phyloP scores from a whole-genome alignment of 2,113 vertebrate genomes.

The Pluvialis apricaria region DNA sequence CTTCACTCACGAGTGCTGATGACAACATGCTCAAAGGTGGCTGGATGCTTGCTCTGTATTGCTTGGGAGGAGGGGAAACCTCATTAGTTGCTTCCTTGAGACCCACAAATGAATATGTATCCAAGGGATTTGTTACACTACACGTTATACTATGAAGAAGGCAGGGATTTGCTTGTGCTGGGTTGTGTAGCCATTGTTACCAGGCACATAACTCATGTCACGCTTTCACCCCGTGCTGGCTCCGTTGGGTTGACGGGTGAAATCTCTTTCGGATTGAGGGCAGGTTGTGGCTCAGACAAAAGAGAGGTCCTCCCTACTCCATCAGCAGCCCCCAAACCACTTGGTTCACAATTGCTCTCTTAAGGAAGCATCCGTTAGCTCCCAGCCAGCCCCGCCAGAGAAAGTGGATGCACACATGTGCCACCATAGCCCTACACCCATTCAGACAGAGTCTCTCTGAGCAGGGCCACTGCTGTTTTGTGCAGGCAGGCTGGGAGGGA shows the following conservation, averaged over 20 bases:
- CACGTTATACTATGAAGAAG: fast-evolving
- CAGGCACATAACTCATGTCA: neutral
- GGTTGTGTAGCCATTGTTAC: neutral
- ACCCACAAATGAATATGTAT: neutral
- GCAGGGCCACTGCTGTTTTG: neutral
- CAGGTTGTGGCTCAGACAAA: neutral
- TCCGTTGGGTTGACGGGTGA: neutral
- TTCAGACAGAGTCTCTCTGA: neutral
- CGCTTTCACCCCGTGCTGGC: fast-evolving
- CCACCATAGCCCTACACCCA: neutral
- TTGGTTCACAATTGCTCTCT: neutral
- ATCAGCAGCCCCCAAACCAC: neutral
- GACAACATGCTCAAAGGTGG: neutral
- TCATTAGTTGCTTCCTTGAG: neutral
- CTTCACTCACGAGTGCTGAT: neutral
- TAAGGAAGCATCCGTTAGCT: neutral
- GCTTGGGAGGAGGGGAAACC: neutral
- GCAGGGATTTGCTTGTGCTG: neutral
- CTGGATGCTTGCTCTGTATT: neutral
- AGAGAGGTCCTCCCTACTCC: no score
- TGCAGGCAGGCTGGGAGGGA: neutral
- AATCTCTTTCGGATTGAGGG: neutral
- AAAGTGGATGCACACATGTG: fast-evolving
- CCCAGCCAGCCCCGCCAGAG: neutral
- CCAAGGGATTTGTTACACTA: neutral